These are phyloP conservation scores for Ceratosolen solmsi DNA, from an alignment of 1,140 invertebrate species.

Conservation along the genomic window DNA sequence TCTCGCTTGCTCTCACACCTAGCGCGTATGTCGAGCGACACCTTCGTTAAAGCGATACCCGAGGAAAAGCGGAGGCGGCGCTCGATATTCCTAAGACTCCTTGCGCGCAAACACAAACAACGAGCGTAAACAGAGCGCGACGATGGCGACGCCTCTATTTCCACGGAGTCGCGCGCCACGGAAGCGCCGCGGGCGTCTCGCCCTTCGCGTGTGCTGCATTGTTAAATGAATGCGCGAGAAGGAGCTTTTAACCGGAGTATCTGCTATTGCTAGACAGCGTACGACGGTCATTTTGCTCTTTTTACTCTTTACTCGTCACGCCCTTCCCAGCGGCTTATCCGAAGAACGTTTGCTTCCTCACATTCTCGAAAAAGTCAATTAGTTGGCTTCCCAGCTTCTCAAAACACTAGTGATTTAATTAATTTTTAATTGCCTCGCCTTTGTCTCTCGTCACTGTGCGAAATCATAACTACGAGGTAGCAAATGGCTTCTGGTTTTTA, in stretches of 20 bases:
- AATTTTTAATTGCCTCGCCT: too few relatives aligned
- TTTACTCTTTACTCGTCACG: too few relatives aligned
- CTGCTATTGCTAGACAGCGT: too few relatives aligned
- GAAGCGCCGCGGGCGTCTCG: background rate
- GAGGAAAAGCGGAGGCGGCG: constrained; percentile 10
- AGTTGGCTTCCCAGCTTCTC: too few relatives aligned
- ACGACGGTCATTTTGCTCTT: too few relatives aligned
- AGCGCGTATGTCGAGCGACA: constrained; percentile 30
- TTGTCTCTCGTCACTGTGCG: too few relatives aligned
- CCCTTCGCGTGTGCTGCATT: background rate
- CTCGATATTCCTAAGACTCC: constrained; percentile 43
- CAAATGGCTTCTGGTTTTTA: too few relatives aligned
- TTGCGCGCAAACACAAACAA: constrained; percentile 31
- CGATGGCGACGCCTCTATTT: background rate
- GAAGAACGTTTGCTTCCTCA: too few relatives aligned
- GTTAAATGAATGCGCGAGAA: background rate
- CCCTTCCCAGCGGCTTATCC: too few relatives aligned
- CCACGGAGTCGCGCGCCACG: background rate
- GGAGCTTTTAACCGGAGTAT: background rate
- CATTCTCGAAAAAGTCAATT: too few relatives aligned
- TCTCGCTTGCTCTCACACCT: background rate
- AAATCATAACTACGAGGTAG: too few relatives aligned
- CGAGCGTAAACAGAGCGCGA: background rate
- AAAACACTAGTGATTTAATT: too few relatives aligned
- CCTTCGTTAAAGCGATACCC: constrained; percentile 32